These are phyloP conservation scores for Drosophila dunni DNA, from an alignment of 1,140 invertebrate genomes.

Conservation along the genomic window DNA sequence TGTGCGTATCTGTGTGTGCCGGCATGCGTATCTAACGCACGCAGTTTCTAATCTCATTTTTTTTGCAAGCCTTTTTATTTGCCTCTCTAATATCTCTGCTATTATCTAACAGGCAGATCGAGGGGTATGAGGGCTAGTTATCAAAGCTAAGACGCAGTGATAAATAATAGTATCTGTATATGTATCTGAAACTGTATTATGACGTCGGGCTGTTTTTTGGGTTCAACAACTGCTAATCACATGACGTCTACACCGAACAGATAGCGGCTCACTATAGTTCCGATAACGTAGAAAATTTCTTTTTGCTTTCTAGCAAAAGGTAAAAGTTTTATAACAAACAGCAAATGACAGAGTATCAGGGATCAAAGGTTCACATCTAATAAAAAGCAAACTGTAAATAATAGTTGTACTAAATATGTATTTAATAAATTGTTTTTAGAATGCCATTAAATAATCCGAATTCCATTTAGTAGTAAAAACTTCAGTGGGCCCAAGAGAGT, in stretches of 20 bases:
- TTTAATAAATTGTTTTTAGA: constrained; percentile 34
- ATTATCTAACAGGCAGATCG: constrained; percentile 63
- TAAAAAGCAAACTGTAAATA: constrained; percentile 19
- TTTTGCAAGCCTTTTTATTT: constrained; percentile 45
- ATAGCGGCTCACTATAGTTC: constrained; percentile 33
- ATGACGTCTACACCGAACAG: constrained; percentile 31
- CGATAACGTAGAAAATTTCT: constrained; percentile 11
- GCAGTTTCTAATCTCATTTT: constrained; percentile 48
- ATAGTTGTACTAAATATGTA: not conserved
- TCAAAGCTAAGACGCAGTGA: constrained; percentile 45
- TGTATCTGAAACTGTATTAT: constrained; percentile 16
- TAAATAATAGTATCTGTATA: not conserved
- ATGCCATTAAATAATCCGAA: constrained; percentile 36
- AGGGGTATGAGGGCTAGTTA: constrained; percentile 43
- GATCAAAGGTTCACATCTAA: not conserved
- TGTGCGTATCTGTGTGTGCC: constrained; percentile 19
- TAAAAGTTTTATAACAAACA: too few relatives aligned
- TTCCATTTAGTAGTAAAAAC: constrained; percentile 25
- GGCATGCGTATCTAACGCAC: constrained; percentile 34
- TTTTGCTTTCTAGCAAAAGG: too few relatives aligned
- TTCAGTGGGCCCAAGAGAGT: constrained; percentile 16
- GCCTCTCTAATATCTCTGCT: constrained; percentile 36
- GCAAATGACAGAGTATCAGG: too few relatives aligned
- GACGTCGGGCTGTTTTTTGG: constrained; percentile 46
- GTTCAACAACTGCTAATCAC: constrained; percentile 81